Conservation (phyloP, 2,888 invertebrate species). For the Caenorhabditis sp. region DNA sequence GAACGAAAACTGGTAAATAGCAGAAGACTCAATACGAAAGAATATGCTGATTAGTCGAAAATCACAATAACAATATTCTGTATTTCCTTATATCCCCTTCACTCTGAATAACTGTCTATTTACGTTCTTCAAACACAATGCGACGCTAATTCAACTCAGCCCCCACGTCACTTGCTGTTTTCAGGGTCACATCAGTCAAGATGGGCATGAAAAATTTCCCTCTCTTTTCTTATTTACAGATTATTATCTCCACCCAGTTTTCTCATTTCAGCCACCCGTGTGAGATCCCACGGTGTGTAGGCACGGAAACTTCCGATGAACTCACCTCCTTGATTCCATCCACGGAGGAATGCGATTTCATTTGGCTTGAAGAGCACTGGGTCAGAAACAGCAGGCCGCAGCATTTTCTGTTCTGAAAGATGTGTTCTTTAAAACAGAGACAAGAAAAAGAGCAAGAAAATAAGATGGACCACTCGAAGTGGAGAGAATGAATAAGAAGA, state of each 20-base stretch:
- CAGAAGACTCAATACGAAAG: background rate
- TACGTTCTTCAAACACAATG: slow-evolving; percentile 1
- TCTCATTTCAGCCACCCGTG: background rate
- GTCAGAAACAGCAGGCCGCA: slow-evolving; percentile 64
- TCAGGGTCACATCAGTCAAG: slow-evolving; percentile 5
- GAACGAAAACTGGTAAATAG: background rate
- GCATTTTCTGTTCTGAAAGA: slow-evolving; percentile 34
- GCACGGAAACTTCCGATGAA: background rate
- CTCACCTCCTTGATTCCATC: slow-evolving; percentile 64
- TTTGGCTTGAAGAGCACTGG: slow-evolving; percentile 70
- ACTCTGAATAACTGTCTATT: background rate
- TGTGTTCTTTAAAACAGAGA: slow-evolving; percentile 11
- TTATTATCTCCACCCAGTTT: slow-evolving; percentile 29
- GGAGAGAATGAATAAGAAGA: slow-evolving; percentile 3
- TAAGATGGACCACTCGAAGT: background rate
- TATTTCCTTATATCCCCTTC: background rate
- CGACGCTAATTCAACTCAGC: slow-evolving; percentile 13
- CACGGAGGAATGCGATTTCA: slow-evolving; percentile 49
- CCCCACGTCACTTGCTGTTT: slow-evolving; percentile 20
- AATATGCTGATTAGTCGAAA: background rate
- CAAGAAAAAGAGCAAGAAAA: background rate
- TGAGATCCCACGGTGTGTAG: background rate
- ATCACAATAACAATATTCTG: background rate
- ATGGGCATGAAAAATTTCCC: slow-evolving; percentile 6
- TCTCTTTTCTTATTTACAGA: slow-evolving; percentile 15